Conservation (phyloP, 2,113 vertebrate genomes). For the Phaethon lepturus region DNA sequence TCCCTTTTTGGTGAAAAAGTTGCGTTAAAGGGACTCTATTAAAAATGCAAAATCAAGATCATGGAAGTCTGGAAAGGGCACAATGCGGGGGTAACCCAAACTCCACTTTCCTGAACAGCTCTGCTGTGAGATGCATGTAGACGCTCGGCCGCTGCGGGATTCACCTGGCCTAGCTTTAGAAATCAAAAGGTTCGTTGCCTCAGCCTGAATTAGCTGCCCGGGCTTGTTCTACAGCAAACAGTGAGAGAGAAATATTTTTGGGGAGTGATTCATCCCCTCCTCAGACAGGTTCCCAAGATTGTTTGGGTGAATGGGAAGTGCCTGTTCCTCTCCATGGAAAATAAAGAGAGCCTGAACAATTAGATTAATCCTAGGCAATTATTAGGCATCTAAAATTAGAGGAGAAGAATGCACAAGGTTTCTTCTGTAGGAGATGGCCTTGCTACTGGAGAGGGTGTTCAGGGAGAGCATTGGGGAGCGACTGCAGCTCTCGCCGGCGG, state of each 20-base stretch:
- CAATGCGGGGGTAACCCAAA: not conserved
- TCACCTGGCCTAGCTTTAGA: not conserved
- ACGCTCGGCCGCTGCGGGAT: not conserved
- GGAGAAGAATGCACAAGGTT: not conserved
- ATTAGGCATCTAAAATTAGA: not conserved
- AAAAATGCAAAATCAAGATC: not conserved
- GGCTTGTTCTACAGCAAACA: not conserved
- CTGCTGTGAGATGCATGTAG: not conserved
- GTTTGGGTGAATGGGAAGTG: not conserved
- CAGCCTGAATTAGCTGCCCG: not conserved
- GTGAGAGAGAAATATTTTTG: not conserved
- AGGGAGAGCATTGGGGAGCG: not conserved
- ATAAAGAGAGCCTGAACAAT: not conserved
- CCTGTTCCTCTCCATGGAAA: not conserved
- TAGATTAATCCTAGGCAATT: not conserved
- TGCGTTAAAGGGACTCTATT: not conserved
- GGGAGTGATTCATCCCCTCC: not conserved
- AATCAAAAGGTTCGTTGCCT: not conserved
- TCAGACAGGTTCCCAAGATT: not conserved
- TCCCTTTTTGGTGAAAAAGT: not conserved
- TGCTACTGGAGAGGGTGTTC: not conserved
- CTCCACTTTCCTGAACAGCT: not conserved
- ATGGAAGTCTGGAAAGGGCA: not conserved
- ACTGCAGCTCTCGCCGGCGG: not conserved
- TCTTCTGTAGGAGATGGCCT: not conserved